phyloP scores from a whole-genome alignment of 1,140 invertebrate species.

The Teleogryllus occipitalis region DNA sequence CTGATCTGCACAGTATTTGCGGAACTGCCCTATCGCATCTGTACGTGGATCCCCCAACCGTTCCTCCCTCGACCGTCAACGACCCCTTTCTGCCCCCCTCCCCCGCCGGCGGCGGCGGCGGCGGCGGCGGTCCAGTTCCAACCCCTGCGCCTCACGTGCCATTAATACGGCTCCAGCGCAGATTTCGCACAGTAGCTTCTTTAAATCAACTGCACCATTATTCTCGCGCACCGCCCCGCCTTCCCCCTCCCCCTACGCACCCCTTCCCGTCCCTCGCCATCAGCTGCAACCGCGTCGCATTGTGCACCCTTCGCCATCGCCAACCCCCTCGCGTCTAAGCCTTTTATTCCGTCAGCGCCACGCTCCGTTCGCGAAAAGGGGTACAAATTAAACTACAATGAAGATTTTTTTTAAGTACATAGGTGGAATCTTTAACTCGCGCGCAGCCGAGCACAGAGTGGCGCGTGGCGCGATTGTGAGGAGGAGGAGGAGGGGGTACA shows the following conservation, averaged over 20 bases:
- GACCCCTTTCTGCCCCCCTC: too few species aligned
- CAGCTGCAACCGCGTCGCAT: not conserved
- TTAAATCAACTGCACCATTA: not conserved
- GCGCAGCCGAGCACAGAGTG: not conserved
- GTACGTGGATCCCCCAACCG: too few species aligned
- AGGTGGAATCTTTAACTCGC: not conserved
- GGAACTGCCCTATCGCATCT: too few species aligned
- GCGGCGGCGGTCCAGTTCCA: not conserved
- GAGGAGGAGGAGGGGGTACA: not conserved
- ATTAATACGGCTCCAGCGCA: not conserved
- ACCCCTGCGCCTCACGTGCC: not conserved
- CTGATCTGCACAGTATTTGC: too few species aligned
- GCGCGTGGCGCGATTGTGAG: not conserved
- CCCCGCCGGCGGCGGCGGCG: too few species aligned
- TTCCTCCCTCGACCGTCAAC: too few species aligned
- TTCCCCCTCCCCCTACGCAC: too few species aligned
- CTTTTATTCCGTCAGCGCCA: not conserved
- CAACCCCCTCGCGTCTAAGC: not conserved
- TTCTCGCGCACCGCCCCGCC: not conserved
- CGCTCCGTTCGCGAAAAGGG: not conserved
- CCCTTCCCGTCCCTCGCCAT: not conserved
- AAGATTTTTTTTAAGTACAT: not conserved
- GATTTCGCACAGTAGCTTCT: conserved; percentile 3
- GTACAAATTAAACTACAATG: conserved; percentile 5
- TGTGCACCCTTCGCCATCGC: not conserved